These are phyloP conservation scores for Dinocampus coccinellae DNA, from an alignment of 2,888 invertebrate genomes.

Conservation along the genomic window DNA sequence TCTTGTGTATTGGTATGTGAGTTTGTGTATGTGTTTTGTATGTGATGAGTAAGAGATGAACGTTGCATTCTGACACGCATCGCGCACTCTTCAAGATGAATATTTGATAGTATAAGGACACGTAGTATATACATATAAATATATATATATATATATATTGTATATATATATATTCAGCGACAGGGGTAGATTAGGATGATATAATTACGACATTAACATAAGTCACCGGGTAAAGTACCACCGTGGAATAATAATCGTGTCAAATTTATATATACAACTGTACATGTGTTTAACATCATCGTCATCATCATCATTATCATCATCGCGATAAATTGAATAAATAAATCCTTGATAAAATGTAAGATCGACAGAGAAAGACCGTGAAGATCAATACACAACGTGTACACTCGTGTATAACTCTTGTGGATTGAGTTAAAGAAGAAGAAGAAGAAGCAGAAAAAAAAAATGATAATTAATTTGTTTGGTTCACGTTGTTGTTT, in stretches of 20 bases:
- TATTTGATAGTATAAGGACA: slow-evolving; percentile 67
- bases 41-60: neutral
- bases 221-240: slow-evolving; percentile 63
- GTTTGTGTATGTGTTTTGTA: too few relatives aligned
- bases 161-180: slow-evolving; percentile 45
- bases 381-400: too few relatives aligned
- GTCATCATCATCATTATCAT: neutral
- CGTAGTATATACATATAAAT: slow-evolving; percentile 59
- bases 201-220: slow-evolving; percentile 70
- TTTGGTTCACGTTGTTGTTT: neutral
- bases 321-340: neutral
- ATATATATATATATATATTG: neutral
- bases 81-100: slow-evolving; percentile 67
- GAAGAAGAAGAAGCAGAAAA: neutral
- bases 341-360: too few relatives aligned
- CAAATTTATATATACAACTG: slow-evolving; percentile 43
- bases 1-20: too few relatives aligned
- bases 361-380: too few relatives aligned
- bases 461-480: neutral
- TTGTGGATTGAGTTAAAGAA: too few relatives aligned
- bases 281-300: neutral
- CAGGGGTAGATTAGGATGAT: slow-evolving; percentile 68
- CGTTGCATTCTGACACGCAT: slow-evolving; percentile 67
- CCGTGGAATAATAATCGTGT: slow-evolving; percentile 65
- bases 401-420: too few relatives aligned